phyloP scores from a whole-genome alignment of 2,113 vertebrate genomes.

The Alethe castanea region DNA sequence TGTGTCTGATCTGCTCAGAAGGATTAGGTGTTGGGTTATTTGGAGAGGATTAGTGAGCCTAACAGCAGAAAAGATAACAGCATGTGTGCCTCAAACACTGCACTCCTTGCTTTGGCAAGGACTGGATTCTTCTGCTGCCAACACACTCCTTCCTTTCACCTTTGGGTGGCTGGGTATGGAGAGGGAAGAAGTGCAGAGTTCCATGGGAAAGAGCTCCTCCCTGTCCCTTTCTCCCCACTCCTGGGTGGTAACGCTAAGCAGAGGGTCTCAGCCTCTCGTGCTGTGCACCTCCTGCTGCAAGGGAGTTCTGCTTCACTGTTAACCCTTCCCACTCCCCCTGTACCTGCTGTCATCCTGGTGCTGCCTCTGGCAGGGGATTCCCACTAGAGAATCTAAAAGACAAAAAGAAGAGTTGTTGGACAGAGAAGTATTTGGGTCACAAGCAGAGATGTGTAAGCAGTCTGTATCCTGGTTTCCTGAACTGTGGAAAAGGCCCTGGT shows the following conservation, averaged over 20 bases:
- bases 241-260: background rate
- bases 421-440: background rate
- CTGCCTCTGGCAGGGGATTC: background rate
- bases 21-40: conserved; percentile 28
- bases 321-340: background rate
- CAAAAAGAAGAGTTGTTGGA: background rate
- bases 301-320: background rate
- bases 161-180: background rate
- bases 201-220: background rate
- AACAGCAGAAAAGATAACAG: background rate
- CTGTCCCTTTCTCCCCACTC: background rate
- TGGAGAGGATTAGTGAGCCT: background rate
- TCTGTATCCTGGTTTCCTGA: background rate
- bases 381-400: background rate
- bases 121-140: background rate
- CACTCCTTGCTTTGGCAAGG: background rate
- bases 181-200: background rate
- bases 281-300: background rate
- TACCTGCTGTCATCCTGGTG: background rate
- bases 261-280: background rate
- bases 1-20: conserved; percentile 16
- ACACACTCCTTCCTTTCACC: background rate
- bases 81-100: background rate
- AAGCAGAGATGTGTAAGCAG: background rate
- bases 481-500: background rate